Evolutionary conservation across 2,888 invertebrate genomes (phyloP).

Genomic region (Cataglyphis albicans): DNA sequence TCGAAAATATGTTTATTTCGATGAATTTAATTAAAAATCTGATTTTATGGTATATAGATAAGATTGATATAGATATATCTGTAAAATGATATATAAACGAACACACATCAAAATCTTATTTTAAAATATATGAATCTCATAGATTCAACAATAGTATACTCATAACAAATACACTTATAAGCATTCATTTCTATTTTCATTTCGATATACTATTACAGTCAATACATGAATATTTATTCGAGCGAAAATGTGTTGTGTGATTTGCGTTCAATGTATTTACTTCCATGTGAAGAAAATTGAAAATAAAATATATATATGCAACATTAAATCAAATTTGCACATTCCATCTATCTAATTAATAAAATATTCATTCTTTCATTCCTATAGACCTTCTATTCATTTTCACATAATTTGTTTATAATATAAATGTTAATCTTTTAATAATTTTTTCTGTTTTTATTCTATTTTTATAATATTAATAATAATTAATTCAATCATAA

Average conservation of each 20-base stretch:
- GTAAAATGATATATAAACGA: not conserved
- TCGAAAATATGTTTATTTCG: not conserved
- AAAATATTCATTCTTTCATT: not conserved
- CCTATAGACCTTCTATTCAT: not conserved
- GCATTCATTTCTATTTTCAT: constrained; percentile 38
- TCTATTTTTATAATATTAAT: not conserved
- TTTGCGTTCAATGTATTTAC: constrained; percentile 73
- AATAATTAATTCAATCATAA: not conserved
- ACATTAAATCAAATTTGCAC: not conserved
- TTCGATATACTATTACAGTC: constrained; percentile 57
- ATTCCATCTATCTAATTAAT: not conserved
- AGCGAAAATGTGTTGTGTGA: constrained; percentile 72
- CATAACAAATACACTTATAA: constrained; percentile 2
- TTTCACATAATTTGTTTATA: not conserved
- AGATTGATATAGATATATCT: not conserved
- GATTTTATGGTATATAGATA: not conserved
- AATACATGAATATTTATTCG: constrained; percentile 68
- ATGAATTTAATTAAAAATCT: constrained; percentile 29
- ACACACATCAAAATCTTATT: constrained; percentile 20
- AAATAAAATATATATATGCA: constrained; percentile 62
- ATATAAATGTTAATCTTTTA: not conserved
- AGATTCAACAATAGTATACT: constrained; percentile 15
- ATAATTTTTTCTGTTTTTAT: not conserved
- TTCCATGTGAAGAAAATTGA: constrained; percentile 62
- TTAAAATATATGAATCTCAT: not conserved